Base-by-base conservation (phyloP, 1,140 invertebrate species). In the Drosophila sp. region DNA sequence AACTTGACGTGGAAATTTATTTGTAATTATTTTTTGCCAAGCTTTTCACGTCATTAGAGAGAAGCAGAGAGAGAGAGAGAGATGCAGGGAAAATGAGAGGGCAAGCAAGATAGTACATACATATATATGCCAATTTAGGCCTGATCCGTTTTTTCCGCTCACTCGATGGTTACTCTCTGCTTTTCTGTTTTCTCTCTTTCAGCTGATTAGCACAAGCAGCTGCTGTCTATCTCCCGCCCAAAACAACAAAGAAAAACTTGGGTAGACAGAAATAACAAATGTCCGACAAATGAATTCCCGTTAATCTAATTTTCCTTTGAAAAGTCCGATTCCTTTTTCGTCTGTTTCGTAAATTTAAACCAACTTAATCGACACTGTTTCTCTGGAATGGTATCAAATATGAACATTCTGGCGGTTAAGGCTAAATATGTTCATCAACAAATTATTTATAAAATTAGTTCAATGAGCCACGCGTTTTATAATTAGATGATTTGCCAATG, bases 401-500 rank as follows among this genome's bases (percentile, higher is more conserved):
- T 86, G 60, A 85, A 81, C 69, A 64, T 66, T 81, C 72, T 76
- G 33, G 35, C 10, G 35, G 10, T 83, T 72, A 57, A 11, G 69
- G 23, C 62, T 70, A 80, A 80, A 85, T 70, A 69, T 84, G 77
- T 81, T 84, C 68, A 79, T 70, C 54, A 77, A 56, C 55, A 66
- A 55, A 32, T 65, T 50, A 33, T 10, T 61, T 77, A 82, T 74
- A 83, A 61, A 80, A 73, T 80, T 87, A 83, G 82, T 76, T 71
- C 41, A 76, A 70, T 87, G 83, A 86, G 83, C 72, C 83, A 83
- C 83, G 79, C 83, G 83, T 77, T 86, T 87, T 86, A 86, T 89
- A 86, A 70, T 83, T 86, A 86, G 84, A 76, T 61, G 79, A 83
- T 79, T 83, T 63, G 61, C 84, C 83, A 56, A 56, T 63, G 60